Conservation (phyloP, 2,888 invertebrate species). For the Norana najaformis region DNA sequence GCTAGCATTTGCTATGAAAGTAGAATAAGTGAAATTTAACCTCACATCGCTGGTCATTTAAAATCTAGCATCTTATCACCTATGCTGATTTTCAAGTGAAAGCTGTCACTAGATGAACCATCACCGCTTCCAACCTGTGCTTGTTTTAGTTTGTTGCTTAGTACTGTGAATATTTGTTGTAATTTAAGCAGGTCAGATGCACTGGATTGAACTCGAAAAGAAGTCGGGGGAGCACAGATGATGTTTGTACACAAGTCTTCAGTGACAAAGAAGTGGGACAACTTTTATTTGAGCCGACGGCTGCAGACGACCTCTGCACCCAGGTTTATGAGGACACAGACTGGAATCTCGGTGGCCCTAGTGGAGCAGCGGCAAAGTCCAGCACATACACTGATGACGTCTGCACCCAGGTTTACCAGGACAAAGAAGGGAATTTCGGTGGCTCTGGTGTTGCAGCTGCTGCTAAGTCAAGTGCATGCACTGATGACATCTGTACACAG, state of each 20-base stretch:
- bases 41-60: too few species aligned
- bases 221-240: neutral
- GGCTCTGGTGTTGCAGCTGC: neutral
- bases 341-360: neutral
- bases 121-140: neutral
- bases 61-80: too few species aligned
- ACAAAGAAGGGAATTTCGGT: neutral
- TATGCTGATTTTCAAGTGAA: neutral
- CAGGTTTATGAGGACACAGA: conserved; percentile 5
- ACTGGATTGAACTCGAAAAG: neutral
- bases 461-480: neutral
- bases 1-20: too few species aligned
- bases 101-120: too few species aligned
- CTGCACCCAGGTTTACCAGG: neutral
- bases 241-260: neutral
- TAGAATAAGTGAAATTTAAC: too few species aligned
- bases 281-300: neutral
- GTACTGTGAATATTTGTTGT: too few species aligned
- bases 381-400: neutral
- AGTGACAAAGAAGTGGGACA: neutral
- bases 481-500: neutral
- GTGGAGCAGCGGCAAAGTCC: neutral
- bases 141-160: neutral
- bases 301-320: conserved; percentile 6
- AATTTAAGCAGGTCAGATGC: neutral